Conservation (phyloP, 2,113 vertebrate species). For the Anser cygnoides region DNA sequence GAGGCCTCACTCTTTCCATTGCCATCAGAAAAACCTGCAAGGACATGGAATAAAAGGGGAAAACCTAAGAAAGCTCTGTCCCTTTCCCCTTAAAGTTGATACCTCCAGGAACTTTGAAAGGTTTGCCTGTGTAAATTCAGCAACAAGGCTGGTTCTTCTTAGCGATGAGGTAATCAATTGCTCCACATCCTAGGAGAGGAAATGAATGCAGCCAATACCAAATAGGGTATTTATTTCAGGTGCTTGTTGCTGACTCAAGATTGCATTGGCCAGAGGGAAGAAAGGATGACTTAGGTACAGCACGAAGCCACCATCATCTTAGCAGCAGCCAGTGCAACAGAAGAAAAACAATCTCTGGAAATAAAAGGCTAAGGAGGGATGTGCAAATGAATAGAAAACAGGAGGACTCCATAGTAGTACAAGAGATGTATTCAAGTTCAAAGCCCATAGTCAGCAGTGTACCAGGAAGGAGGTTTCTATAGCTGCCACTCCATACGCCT, state of each 20-base stretch:
- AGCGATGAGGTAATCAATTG: background rate
- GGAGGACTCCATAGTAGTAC: too few species aligned
- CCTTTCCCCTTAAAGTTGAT: background rate
- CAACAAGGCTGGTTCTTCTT: background rate
- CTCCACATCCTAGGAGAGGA: constrained; percentile 19
- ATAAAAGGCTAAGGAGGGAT: background rate
- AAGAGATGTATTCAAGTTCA: background rate
- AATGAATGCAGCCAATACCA: background rate
- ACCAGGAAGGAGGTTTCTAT: background rate
- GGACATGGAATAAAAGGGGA: background rate
- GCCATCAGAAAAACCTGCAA: background rate
- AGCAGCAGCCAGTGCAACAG: background rate
- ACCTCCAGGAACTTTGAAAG: background rate
- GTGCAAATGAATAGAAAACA: background rate
- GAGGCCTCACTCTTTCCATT: background rate
- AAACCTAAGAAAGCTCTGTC: background rate
- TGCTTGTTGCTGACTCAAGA: background rate
- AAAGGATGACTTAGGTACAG: background rate
- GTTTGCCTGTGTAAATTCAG: background rate
- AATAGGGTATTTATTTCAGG: background rate
- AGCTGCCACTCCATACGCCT: rapidly evolving
- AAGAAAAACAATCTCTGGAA: background rate
- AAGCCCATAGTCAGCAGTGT: background rate
- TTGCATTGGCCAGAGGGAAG: background rate
- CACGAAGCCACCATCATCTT: rapidly evolving